Conservation (phyloP, 2,888 invertebrate genomes). For the Acheta domesticus region DNA sequence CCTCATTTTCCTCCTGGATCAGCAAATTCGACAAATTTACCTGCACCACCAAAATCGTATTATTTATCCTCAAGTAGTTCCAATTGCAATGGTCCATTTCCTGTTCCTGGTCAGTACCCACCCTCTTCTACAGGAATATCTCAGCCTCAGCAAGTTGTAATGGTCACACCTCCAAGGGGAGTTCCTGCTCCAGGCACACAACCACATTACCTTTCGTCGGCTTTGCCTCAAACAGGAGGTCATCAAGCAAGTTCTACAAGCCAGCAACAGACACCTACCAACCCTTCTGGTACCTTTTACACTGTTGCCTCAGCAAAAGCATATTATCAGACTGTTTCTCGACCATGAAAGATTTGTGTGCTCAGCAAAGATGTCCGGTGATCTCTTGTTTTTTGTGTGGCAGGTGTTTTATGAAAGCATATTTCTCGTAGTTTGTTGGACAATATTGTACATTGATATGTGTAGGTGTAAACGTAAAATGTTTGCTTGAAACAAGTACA, state of each 20-base stretch:
- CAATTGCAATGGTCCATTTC: neutral
- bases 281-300: conserved; percentile 28
- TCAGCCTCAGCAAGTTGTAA: conserved; percentile 19
- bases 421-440: neutral
- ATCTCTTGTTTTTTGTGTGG: neutral
- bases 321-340: conserved; percentile 32
- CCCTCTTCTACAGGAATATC: conserved; percentile 18
- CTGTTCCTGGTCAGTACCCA: conserved; percentile 22
- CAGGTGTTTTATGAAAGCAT: neutral
- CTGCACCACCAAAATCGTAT: neutral
- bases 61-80: neutral
- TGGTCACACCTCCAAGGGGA: conserved; percentile 22
- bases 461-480: neutral
- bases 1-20: neutral
- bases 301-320: conserved; percentile 36
- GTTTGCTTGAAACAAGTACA: neutral
- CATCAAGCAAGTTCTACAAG: conserved; percentile 20
- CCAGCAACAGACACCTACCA: conserved; percentile 26
- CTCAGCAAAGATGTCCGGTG: neutral
- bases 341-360: neutral
- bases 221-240: neutral
- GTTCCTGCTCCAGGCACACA: conserved; percentile 11
- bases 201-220: neutral
- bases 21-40: neutral
- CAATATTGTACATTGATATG: neutral